Evolutionary conservation across 2,888 invertebrate genomes (phyloP), one percentile per base, ranked within the genome.

Genomic region (Sceliomorpha sp.): DNA sequence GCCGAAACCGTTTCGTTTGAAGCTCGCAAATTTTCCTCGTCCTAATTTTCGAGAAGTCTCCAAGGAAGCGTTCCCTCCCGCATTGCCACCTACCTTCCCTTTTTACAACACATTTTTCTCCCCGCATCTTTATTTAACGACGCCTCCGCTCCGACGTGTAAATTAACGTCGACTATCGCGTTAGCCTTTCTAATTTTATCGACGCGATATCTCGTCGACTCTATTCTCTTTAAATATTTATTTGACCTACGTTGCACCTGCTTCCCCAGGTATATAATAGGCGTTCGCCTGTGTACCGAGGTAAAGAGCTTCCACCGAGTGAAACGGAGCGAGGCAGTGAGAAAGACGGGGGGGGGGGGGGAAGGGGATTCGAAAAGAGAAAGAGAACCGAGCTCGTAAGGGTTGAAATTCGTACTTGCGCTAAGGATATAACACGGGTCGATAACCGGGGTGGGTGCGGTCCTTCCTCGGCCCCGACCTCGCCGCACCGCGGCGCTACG

Each of bases 361-460:
- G 34, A 24, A 13, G 6, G 17, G 29, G 56, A 29, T 39, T n/a
- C n/a, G n/a, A n/a, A 26, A 37, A 47, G 59, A 37, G 51, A 36
- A 40, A 48, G 40, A 42, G 45, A 26, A 6, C 10, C 56, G 29
- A 27, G 36, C 59, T 34, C 60, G 69, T 51, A 69, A 69, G 63
- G 69, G 58, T 53, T 69, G 69, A 56, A 69, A 62, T 69, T 63
- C 53, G 62, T 69, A 45, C 62, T 58, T 29, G 62, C 69, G 62
- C 62, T 69, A 69, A 69, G 69, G 69, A 63, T 69, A 58, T 60
- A 59, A 67, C 55, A 29, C 51, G 60, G 68, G 68, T 68, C 71
- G 71, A 72, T 72, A 72, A 68, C 59, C 71, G 67, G 63, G 59
- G 67, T 72, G 64, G 71, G 71, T 72, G 71, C 71, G 71, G 71